phyloP scores from a whole-genome alignment of 2,113 vertebrate species.

The Eulemur rufifrons region DNA sequence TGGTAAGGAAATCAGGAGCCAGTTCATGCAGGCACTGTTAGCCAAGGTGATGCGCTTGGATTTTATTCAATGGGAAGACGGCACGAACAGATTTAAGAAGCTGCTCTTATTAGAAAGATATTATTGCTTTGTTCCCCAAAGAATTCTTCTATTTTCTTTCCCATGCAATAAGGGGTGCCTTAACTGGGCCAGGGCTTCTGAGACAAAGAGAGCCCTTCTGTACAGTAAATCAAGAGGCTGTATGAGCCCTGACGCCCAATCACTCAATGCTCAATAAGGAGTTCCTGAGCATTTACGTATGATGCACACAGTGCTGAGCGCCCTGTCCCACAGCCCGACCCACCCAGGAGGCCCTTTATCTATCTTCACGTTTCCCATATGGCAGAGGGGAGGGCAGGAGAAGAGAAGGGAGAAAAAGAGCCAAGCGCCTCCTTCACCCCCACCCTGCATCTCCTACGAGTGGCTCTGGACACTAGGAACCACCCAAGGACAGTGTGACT shows the following conservation, averaged over 20 bases:
- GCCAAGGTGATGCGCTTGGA: neutral
- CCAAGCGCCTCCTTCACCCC: neutral
- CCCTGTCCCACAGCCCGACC: neutral
- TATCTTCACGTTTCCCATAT: neutral
- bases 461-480: neutral
- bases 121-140: neutral
- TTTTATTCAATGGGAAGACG: neutral
- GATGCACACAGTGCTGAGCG: neutral
- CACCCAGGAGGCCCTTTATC: neutral
- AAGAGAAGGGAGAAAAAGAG: neutral
- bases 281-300: fast-evolving
- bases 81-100: neutral
- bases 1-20: neutral
- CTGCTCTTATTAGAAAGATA: neutral
- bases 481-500: neutral
- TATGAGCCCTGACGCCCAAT: fast-evolving
- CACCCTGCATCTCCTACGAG: neutral
- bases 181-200: neutral
- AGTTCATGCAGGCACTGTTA: neutral
- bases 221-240: neutral
- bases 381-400: neutral
- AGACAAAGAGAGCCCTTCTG: neutral
- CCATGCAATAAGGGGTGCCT: neutral
- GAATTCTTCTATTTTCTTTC: neutral
- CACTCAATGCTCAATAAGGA: fast-evolving